phyloP scores from a whole-genome alignment of 2,888 invertebrate species.

The Zelleria hepariella region DNA sequence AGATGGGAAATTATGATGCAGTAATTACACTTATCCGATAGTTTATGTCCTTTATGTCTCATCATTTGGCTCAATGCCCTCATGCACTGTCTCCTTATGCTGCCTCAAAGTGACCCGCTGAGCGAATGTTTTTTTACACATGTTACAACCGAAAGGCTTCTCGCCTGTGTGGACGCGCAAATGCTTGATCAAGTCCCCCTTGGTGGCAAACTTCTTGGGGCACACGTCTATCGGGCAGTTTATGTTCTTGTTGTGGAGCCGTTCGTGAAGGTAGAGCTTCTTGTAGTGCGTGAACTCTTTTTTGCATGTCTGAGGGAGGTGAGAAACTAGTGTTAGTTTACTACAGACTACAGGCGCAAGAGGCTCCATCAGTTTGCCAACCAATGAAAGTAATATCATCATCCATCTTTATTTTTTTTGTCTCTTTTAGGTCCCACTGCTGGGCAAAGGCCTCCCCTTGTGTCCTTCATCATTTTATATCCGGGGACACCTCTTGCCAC shows the following conservation, averaged over 20 bases:
- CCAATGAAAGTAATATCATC: too few species aligned
- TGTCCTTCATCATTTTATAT: too few species aligned
- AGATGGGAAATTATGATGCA: too few species aligned
- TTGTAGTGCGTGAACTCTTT: slow-evolving; percentile 37
- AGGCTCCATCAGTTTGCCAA: too few species aligned
- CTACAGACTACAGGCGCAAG: too few species aligned
- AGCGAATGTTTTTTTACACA: slow-evolving; percentile 40
- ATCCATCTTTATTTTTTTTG: too few species aligned
- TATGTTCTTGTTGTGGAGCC: slow-evolving; percentile 39
- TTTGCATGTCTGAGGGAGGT: slow-evolving; percentile 34
- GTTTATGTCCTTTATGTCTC: too few species aligned
- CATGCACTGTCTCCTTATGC: slow-evolving; percentile 35
- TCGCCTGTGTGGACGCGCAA: slow-evolving; percentile 53
- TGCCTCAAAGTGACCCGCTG: slow-evolving; percentile 40
- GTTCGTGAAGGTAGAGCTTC: slow-evolving; percentile 44
- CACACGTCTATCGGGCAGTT: slow-evolving; percentile 37
- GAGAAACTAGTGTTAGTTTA: too few species aligned
- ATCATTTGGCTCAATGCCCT: background rate
- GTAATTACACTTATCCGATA: background rate
- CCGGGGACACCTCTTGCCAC: too few species aligned
- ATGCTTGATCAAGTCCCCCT: slow-evolving; percentile 51
- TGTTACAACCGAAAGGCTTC: slow-evolving; percentile 40
- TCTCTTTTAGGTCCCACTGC: too few species aligned
- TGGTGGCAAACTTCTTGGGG: slow-evolving; percentile 45
- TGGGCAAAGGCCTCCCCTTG: too few species aligned